Evolutionary conservation across 2,113 vertebrate genomes (phyloP).

Genomic region (Serinus canaria): DNA sequence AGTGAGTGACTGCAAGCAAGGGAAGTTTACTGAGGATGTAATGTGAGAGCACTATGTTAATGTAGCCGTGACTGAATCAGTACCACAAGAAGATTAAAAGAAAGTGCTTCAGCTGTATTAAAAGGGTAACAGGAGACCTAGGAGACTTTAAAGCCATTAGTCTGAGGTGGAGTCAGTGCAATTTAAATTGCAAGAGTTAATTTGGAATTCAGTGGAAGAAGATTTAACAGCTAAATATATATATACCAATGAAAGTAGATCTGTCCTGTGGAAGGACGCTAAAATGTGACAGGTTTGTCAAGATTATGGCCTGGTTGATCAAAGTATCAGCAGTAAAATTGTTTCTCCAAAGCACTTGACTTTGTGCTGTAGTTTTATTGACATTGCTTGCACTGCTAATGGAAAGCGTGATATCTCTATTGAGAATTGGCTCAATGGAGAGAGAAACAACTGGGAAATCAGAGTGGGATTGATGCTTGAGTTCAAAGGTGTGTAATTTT

Average conservation of each 20-base stretch:
- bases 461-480: background rate
- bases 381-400: background rate
- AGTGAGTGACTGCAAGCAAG: background rate
- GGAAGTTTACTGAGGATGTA: background rate
- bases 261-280: background rate
- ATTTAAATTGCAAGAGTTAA: conserved; percentile 11
- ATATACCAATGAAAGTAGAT: background rate
- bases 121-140: conserved; percentile 9
- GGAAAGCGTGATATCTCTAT: background rate
- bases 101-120: conserved; percentile 18
- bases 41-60: background rate
- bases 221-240: background rate
- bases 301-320: background rate
- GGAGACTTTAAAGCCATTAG: conserved; percentile 32
- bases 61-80: conserved; percentile 36
- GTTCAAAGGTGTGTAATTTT: background rate
- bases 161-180: background rate
- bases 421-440: background rate
- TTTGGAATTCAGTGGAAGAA: background rate
- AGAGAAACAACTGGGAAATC: background rate
- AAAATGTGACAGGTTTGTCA: background rate
- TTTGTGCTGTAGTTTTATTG: background rate
- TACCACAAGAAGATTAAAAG: conserved; percentile 16
- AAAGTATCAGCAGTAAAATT: background rate
- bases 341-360: background rate